Base-by-base conservation (phyloP, 2,888 invertebrate genomes). In the Agriotes lineatus region DNA sequence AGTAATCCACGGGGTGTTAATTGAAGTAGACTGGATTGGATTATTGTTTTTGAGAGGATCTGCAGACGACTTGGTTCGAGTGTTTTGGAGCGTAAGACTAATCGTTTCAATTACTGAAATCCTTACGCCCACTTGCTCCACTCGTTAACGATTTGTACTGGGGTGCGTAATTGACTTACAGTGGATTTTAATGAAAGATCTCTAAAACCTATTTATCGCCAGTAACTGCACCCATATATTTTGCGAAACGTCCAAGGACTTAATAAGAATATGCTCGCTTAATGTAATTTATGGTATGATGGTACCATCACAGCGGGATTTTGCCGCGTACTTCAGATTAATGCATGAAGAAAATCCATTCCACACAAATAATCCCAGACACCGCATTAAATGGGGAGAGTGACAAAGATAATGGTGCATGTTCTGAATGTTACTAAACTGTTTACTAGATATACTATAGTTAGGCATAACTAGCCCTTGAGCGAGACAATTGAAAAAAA, bases 71-170 rank as follows among this genome's bases (percentile, higher is more conserved):
- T 69, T 70, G 71, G 64, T 70, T 70, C 70, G 69, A 70, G 70
- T 73, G 74, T 70, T 72, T 69, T 69, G 37, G 61, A 67, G 67
- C 67, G 67, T 61, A 57, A 66, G 57, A 66, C 69, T 73, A 77
- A 78, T 78, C 76, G 78, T 75, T 75, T 75, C 76, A 77, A 77
- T 77, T 76, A 76, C 76, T 70, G 71, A 74, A 75, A 76, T 77
- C 75, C 75, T 76, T 76, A 75, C 76, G 78, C 78, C 76, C 74
- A 75, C 77, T 77, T 76, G 73, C 68, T 59, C 59, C 73, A 70
- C 71, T 74, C 73, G 74, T 73, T 77, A 73, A 71, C 72, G 74
- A 75, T 74, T 76, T 76, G 73, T 73, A 72, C 57, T 74, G 65
- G 78, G 77, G 74, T 72, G 70, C 74, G 71, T 77, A 77, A 76